Percentiles rank a stretch among this genome's conserved stretches.
These are phyloP conservation scores for Phrynocephalus versicolor DNA, from an alignment of 2,113 vertebrate species.

Conservation along the genomic window DNA sequence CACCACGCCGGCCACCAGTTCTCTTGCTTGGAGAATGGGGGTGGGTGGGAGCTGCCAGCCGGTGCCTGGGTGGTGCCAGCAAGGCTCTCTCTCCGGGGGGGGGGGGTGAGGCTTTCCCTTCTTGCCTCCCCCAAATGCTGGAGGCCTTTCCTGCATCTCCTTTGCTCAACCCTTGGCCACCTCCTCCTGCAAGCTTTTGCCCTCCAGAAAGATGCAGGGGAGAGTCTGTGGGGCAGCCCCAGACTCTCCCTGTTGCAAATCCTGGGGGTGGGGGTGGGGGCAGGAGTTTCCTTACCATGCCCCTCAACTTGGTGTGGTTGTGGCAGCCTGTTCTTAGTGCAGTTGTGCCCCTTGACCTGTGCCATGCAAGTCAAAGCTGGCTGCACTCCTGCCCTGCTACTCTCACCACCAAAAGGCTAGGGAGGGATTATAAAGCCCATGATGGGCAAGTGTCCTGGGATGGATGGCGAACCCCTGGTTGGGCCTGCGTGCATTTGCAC, in stretches of 20 bases:
- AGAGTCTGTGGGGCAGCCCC: not conserved
- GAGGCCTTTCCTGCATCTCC: not conserved
- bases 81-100: no score
- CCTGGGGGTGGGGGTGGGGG: no score
- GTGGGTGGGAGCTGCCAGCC: no score
- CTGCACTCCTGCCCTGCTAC: not conserved
- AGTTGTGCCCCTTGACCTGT: not conserved
- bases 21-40: no score
- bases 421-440: not conserved
- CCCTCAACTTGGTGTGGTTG: no score
- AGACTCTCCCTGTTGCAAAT: no score
- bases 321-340: not conserved
- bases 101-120: not conserved
- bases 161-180: not conserved
- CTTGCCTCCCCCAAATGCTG: not conserved
- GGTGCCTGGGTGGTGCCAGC: no score
- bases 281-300: no score
- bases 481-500: no score
- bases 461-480: no score
- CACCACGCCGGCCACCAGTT: no score
- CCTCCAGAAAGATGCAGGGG: not conserved
- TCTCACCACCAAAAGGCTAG: not conserved
- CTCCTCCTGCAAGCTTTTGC: not conserved
- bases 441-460: no score
- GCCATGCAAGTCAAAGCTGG: not conserved